Conservation (phyloP, 2,797 vertebrate genomes). For the Hyperoplus lanceolatus region DNA sequence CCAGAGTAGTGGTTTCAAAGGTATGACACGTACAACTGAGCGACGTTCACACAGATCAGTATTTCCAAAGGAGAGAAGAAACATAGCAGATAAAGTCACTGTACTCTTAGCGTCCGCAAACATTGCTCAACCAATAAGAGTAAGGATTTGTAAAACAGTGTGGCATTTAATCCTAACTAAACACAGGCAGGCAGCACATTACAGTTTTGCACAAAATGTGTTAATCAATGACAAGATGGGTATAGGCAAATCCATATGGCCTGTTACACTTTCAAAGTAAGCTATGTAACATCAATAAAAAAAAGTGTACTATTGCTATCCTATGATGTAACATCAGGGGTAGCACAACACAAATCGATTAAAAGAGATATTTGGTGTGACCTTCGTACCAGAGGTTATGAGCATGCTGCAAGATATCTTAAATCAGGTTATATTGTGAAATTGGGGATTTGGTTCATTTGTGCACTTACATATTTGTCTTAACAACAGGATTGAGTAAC, state of each 20-base stretch:
- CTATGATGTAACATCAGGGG: too few species aligned
- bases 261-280: not conserved
- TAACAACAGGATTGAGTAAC: not conserved
- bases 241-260: not conserved
- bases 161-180: not conserved
- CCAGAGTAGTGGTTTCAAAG: not conserved
- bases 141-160: not conserved
- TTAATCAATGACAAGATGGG: not conserved
- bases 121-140: conserved; percentile 50
- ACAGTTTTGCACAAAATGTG: not conserved
- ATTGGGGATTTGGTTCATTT: not conserved
- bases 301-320: too few species aligned
- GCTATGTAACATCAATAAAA: too few species aligned
- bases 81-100: not conserved
- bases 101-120: conserved; percentile 16
- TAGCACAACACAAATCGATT: not conserved
- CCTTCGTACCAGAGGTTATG: not conserved
- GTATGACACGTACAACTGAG: not conserved
- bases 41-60: not conserved
- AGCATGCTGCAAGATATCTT: not conserved
- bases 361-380: not conserved
- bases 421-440: not conserved
- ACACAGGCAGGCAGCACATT: not conserved
- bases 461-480: not conserved
- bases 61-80: not conserved